A percentile compares a stretch with the other conserved stretches of the same genome.
Evolutionary conservation across 2,797 vertebrate species (phyloP).

Genomic region (Chiroxiphia lanceolata): DNA sequence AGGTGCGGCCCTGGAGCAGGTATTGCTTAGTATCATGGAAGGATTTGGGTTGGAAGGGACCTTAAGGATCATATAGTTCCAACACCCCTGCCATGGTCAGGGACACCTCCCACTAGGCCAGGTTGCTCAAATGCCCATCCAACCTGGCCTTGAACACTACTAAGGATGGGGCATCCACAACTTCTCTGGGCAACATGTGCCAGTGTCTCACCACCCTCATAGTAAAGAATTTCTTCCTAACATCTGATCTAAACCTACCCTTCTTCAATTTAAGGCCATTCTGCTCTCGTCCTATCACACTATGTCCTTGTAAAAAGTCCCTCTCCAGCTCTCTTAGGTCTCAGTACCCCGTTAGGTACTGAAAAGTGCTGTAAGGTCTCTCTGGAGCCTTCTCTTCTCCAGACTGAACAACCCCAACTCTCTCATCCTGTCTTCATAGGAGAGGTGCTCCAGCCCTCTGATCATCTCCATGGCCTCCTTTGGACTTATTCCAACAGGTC

Average conservation of each 20-base stretch:
- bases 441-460: background rate
- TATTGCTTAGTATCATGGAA: background rate
- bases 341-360: too few relatives aligned
- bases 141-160: background rate
- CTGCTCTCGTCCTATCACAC: background rate
- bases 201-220: background rate
- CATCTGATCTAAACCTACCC: rapidly evolving
- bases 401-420: background rate
- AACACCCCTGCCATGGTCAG: background rate
- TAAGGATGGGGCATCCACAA: background rate
- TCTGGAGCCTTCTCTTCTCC: background rate
- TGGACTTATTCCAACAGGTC: background rate
- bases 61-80: background rate
- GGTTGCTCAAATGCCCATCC: background rate
- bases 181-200: background rate
- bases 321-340: background rate
- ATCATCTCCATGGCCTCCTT: background rate
- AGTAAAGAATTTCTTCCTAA: background rate
- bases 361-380: background rate
- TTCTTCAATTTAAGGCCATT: background rate
- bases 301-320: background rate
- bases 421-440: background rate
- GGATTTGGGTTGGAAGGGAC: background rate
- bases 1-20: rapidly evolving
- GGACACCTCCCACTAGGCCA: background rate